phyloP scores from a whole-genome alignment of 2,113 vertebrate genomes.

The Ameiurus melas region DNA sequence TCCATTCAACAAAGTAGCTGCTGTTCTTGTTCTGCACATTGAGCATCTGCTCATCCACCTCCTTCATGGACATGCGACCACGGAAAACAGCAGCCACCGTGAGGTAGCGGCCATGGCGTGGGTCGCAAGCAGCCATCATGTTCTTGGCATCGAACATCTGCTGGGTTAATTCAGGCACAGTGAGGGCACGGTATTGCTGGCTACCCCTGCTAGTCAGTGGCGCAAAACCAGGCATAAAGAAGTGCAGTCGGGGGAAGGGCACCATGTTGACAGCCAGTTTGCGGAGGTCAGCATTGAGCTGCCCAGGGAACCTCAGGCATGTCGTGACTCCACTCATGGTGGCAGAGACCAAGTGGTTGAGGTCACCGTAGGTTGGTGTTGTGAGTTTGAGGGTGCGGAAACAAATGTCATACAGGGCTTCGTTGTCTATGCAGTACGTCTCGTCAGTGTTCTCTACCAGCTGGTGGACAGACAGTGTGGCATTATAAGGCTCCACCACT shows the following conservation, averaged over 20 bases:
- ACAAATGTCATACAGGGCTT: conserved; percentile 81
- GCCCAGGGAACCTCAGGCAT: conserved; percentile 56
- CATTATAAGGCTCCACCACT: conserved; percentile 58
- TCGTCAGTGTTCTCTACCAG: conserved; percentile 66
- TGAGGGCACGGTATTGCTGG: conserved; percentile 79
- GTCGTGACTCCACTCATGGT: conserved; percentile 59
- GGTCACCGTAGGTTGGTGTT: conserved; percentile 74
- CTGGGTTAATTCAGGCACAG: conserved; percentile 79
- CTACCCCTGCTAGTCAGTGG: conserved; percentile 79
- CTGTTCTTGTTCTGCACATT: conserved; percentile 82
- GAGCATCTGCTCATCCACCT: conserved; percentile 80
- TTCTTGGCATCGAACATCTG: conserved; percentile 84
- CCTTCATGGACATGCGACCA: conserved; percentile 80
- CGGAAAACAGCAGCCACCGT: conserved; percentile 78
- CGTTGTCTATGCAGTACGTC: conserved; percentile 77
- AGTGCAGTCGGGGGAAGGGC: conserved; percentile 76
- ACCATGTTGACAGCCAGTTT: conserved; percentile 64
- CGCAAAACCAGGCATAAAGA: conserved; percentile 82
- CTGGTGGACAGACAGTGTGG: conserved; percentile 56
- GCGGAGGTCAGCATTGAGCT: conserved; percentile 57
- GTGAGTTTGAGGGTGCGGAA: conserved; percentile 81
- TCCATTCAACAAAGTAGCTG: conserved; percentile 83
- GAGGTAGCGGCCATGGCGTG: conserved; percentile 79
- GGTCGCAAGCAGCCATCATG: conserved; percentile 83
- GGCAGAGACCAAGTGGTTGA: conserved; percentile 55